Percentiles rank a stretch among this genome's conserved stretches.
Conservation (phyloP, 2,797 vertebrate genomes). For the Clarias platycephalus region DNA sequence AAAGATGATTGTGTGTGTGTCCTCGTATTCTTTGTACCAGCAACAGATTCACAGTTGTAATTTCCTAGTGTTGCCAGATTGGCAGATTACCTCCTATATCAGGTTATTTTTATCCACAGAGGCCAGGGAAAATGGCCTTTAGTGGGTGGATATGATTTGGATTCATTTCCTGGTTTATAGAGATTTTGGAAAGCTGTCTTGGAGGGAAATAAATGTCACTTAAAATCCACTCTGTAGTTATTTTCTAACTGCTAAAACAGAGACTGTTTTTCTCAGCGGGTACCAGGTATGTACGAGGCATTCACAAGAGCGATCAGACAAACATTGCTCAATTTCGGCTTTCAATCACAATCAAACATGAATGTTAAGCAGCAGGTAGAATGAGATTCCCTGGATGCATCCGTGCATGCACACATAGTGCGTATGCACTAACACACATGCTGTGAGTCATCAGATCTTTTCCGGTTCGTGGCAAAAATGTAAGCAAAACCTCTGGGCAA, state of each 20-base stretch:
- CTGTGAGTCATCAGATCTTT: conserved; percentile 34
- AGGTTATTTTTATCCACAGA: conserved; percentile 22
- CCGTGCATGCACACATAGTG: not conserved
- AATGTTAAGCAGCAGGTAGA: conserved; percentile 5
- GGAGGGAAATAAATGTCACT: not conserved
- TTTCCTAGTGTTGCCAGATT: conserved; percentile 14
- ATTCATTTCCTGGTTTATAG: not conserved
- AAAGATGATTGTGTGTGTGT: not conserved
- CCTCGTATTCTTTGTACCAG: not conserved
- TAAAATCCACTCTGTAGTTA: not conserved
- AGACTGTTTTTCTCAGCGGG: not conserved
- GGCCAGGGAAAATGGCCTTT: not conserved
- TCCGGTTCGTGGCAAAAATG: not conserved
- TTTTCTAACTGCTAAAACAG: not conserved
- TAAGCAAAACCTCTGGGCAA: conserved; percentile 10
- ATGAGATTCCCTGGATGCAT: not conserved
- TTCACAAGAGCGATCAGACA: not conserved
- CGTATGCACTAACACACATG: not conserved
- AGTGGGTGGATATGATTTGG: conserved; percentile 18
- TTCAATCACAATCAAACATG: not conserved
- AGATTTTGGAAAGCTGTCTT: conserved; percentile 2
- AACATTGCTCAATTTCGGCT: not conserved
- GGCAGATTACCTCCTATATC: not conserved
- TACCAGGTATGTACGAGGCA: not conserved
- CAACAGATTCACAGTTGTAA: conserved; percentile 14